Evolutionary conservation across 2,888 invertebrate species (phyloP).

Genomic region (Kuschelorhynchus macadamiae): DNA sequence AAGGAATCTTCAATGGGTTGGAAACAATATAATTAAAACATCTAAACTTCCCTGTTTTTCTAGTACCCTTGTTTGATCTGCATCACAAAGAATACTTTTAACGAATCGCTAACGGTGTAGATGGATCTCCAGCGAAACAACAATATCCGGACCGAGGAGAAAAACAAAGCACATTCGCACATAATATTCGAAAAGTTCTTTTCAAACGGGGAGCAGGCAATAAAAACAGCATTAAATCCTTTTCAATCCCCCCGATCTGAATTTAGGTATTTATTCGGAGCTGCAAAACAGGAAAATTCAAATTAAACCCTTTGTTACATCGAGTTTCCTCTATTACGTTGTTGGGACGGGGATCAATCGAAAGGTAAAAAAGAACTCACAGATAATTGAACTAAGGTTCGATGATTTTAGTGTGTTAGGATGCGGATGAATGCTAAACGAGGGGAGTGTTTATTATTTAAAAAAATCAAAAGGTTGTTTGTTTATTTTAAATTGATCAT

Average conservation of each 20-base stretch:
- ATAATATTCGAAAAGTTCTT: no score
- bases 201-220: slow-evolving; percentile 9
- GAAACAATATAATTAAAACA: no score
- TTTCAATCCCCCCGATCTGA: slow-evolving; percentile 17
- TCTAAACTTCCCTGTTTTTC: no score
- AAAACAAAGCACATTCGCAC: no score
- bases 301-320: slow-evolving; percentile 38
- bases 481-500: no score
- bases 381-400: neutral
- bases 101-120: no score
- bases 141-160: no score
- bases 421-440: slow-evolving; percentile 11
- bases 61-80: no score
- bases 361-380: slow-evolving; percentile 17
- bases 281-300: slow-evolving; percentile 42
- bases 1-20: no score
- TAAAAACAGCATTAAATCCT: slow-evolving; percentile 29
- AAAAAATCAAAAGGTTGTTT: no score
- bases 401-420: neutral
- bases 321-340: slow-evolving; percentile 14
- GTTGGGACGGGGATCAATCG: slow-evolving; percentile 16
- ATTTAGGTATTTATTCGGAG: slow-evolving; percentile 34
- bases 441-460: neutral
- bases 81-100: no score
- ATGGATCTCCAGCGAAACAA: no score